A percentile compares a stretch with the other conserved stretches of the same genome.
phyloP scores from a whole-genome alignment of 2,888 invertebrate species.

The Melolontha melolontha region DNA sequence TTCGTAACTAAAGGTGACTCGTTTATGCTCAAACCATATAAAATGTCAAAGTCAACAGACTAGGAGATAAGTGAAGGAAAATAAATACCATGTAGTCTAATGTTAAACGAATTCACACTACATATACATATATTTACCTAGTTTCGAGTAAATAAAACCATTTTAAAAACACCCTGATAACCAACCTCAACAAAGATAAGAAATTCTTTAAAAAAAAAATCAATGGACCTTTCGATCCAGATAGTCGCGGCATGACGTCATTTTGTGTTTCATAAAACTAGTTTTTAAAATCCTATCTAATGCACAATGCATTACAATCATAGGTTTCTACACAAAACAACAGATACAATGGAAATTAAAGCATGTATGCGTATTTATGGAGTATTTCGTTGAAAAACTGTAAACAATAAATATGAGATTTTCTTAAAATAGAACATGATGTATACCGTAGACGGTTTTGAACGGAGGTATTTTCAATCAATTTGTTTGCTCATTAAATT shows the following conservation, averaged over 20 bases:
- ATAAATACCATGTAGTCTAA: not conserved
- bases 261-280: not conserved
- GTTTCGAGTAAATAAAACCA: slow-evolving; percentile 2
- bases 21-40: not conserved
- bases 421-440: not conserved
- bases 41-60: slow-evolving; percentile 10
- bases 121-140: slow-evolving; percentile 12
- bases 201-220: not conserved
- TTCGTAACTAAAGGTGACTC: slow-evolving; percentile 18
- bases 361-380: too few species aligned
- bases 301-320: too few species aligned
- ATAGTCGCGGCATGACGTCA: not conserved
- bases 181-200: slow-evolving; percentile 6
- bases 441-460: not conserved
- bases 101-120: not conserved
- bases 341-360: too few species aligned
- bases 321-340: too few species aligned
- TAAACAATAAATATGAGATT: too few species aligned
- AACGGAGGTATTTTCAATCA: slow-evolving; percentile 1
- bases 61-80: slow-evolving; percentile 11
- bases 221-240: too few species aligned
- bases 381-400: not conserved
- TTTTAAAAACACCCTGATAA: slow-evolving; percentile 9
- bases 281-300: not conserved
- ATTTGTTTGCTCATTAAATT: not conserved